Conservation (phyloP, 2,797 vertebrate species). For the Liasis olivaceus region DNA sequence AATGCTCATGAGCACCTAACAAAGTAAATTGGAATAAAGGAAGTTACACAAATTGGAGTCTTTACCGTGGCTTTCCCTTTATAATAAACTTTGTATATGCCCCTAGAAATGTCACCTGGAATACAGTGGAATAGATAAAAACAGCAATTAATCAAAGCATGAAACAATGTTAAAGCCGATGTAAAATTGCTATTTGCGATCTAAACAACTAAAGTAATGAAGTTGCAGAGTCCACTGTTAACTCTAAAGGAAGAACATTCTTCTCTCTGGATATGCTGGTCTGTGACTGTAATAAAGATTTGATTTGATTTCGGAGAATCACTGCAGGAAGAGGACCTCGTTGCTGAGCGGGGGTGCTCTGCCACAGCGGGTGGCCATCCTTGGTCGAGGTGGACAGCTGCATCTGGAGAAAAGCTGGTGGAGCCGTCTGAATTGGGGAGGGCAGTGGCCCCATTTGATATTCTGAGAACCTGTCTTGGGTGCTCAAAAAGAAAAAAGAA, state of each 20-base stretch:
- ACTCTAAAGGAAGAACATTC: not conserved
- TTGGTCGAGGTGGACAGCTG: not conserved
- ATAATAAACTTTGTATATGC: not conserved
- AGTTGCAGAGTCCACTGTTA: not conserved
- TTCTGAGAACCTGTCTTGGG: not conserved
- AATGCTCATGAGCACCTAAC: conserved; percentile 43
- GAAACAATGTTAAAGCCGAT: not conserved
- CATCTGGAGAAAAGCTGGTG: not conserved
- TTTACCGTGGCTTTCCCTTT: not conserved
- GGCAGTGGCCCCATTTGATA: not conserved
- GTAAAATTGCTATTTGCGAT: not conserved
- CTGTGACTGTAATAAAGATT: not conserved
- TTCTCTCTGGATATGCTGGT: not conserved
- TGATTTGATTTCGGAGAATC: not conserved
- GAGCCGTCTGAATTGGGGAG: not conserved
- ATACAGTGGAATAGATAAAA: not conserved
- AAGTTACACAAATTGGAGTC: not conserved
- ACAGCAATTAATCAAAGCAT: not conserved
- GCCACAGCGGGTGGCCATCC: not conserved
- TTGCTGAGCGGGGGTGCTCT: not conserved
- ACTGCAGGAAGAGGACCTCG: not conserved
- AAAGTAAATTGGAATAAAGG: conserved; percentile 48
- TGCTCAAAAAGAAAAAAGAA: not conserved
- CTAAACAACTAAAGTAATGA: not conserved
- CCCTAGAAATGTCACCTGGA: not conserved